These are phyloP conservation scores for Sebastes nivosus DNA, from an alignment of 2,797 vertebrate species.

Conservation along the genomic window DNA sequence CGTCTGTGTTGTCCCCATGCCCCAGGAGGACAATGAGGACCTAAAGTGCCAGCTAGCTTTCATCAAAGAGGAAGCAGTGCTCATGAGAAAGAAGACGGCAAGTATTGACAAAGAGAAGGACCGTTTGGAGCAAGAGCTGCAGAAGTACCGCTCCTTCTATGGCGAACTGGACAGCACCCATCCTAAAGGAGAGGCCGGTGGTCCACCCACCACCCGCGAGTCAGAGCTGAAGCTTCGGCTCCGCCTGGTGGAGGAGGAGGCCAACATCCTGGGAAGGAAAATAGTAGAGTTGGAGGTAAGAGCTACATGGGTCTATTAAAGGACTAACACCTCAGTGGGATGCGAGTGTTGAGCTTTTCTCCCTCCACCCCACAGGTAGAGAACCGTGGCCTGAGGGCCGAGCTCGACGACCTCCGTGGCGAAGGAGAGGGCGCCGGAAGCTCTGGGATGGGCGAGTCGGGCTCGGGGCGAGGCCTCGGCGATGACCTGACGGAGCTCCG, in stretches of 20 bases:
- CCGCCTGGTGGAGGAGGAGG: conserved; percentile 95
- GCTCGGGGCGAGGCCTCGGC: conserved; percentile 84
- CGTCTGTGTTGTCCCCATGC: background rate
- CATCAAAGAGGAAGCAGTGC: conserved; percentile 93
- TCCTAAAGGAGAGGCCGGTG: conserved; percentile 95
- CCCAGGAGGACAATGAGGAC: conserved; percentile 93
- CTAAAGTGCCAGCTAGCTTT: conserved; percentile 96
- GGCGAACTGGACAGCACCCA: conserved; percentile 95
- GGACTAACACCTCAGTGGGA: background rate
- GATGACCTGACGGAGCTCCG: conserved; percentile 92
- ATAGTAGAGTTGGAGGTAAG: conserved; percentile 93
- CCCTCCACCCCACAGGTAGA: conserved; percentile 80
- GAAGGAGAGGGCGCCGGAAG: conserved; percentile 87
- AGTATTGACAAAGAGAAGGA: conserved; percentile 98
- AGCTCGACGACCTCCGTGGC: conserved; percentile 92
- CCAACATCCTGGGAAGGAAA: conserved; percentile 95
- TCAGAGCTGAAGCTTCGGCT: conserved; percentile 95
- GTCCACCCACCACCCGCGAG: conserved; percentile 94
- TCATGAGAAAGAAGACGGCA: conserved; percentile 98
- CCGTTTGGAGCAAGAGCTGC: conserved; percentile 92
- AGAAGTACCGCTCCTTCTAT: conserved; percentile 96
- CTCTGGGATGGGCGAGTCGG: conserved; percentile 56
- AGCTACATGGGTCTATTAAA: background rate
- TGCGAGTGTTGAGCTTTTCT: background rate
- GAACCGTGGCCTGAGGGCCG: conserved; percentile 94